Percentiles rank a stretch among this genome's conserved stretches.
Evolutionary conservation across 2,113 vertebrate species (phyloP).

Genomic region (Murina feae): DNA sequence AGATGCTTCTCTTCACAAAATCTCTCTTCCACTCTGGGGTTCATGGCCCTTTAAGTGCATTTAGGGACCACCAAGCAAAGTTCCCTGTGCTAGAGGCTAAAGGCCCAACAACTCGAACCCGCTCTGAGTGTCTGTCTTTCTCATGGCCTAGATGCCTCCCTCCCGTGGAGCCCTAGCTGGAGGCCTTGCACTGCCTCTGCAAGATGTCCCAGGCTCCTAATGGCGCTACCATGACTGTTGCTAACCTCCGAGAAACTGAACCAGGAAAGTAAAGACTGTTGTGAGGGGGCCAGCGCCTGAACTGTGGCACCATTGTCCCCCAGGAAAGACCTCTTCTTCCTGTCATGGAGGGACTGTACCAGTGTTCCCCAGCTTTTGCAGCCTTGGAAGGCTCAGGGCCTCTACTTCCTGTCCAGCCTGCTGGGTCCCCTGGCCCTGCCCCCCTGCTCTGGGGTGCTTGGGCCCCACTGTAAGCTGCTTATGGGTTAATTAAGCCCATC

Average conservation of each 20-base stretch:
- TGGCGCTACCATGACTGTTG: background rate
- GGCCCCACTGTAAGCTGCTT: conserved; percentile 53
- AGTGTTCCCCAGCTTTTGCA: background rate
- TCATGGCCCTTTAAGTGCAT: background rate
- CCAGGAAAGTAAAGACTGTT: background rate
- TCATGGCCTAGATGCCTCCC: background rate
- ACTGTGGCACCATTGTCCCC: background rate
- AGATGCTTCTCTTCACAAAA: background rate
- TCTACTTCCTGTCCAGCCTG: background rate
- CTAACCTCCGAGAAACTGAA: background rate
- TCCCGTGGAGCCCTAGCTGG: background rate
- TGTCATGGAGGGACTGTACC: background rate
- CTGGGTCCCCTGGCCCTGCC: background rate
- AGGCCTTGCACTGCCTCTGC: background rate
- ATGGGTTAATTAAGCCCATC: conserved; percentile 58
- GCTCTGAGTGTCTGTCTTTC: background rate
- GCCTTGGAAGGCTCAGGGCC: background rate
- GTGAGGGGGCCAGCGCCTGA: background rate
- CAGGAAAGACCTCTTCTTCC: background rate
- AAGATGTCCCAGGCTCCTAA: background rate
- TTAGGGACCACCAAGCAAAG: background rate
- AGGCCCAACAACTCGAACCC: background rate
- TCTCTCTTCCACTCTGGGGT: background rate
- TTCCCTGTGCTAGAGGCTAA: background rate
- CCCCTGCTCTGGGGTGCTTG: background rate